These are phyloP conservation scores for Thunnus maccoyii DNA, from an alignment of 2,113 vertebrate genomes.

Conservation along the genomic window DNA sequence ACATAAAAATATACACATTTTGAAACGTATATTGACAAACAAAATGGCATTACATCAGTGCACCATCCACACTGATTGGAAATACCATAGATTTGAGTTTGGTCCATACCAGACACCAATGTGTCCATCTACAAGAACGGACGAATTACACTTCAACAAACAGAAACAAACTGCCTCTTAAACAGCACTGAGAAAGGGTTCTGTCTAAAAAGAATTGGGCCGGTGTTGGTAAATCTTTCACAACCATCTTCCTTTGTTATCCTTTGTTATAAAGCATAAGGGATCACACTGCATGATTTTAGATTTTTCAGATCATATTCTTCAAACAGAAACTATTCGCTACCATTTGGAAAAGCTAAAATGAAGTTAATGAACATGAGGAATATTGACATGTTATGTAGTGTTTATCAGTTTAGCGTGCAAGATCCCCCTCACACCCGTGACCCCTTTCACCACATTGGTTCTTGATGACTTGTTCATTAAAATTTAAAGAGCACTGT, in stretches of 20 bases:
- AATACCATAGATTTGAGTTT: not conserved
- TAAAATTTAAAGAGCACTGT: conserved; percentile 65
- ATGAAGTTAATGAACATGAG: not conserved
- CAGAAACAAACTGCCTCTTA: not conserved
- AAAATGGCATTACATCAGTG: not conserved
- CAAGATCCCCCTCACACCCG: not conserved
- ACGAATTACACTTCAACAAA: not conserved
- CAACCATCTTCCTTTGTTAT: not conserved
- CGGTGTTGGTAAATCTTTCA: not conserved
- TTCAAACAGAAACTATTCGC: not conserved
- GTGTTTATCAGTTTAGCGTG: conserved; percentile 36
- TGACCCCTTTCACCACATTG: conserved; percentile 45
- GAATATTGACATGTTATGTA: not conserved
- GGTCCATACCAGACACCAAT: not conserved
- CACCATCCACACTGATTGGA: not conserved
- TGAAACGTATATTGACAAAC: not conserved
- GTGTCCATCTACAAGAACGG: not conserved
- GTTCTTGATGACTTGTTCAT: conserved; percentile 48
- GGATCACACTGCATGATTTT: not conserved
- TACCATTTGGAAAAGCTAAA: not conserved
- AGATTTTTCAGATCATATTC: not conserved
- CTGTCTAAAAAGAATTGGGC: not conserved
- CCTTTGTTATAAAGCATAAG: not conserved
- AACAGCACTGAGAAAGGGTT: not conserved
- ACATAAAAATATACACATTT: not conserved